phyloP scores from a whole-genome alignment of 2,113 vertebrate genomes.

The Pan troglodytes region NHGRI_mPanTro3-v2.1_pri NC_072404.2:96565501-96566000 shows the following conservation, averaged over 20 bases:
- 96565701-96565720: neutral
- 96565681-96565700: slow-evolving; percentile 14
- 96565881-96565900: neutral
- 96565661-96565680: neutral
- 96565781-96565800: neutral
- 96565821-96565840: neutral
- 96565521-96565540: neutral
- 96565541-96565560: neutral
- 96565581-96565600: neutral
- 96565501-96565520: neutral
- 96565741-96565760: neutral
- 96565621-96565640: neutral
- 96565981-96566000: neutral
- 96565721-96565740: neutral
- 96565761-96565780: slow-evolving; percentile 24
- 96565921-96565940: neutral
- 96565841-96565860: neutral
- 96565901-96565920: neutral
- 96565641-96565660: neutral
- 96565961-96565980: neutral
- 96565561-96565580: neutral
- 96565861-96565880: neutral
- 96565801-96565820: neutral
- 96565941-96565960: neutral
- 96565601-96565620: neutral